Percentiles rank a stretch among this genome's conserved stretches.
These are phyloP conservation scores for Anthoptus insignis DNA, from an alignment of 2,888 invertebrate genomes.

Conservation along the genomic window DNA sequence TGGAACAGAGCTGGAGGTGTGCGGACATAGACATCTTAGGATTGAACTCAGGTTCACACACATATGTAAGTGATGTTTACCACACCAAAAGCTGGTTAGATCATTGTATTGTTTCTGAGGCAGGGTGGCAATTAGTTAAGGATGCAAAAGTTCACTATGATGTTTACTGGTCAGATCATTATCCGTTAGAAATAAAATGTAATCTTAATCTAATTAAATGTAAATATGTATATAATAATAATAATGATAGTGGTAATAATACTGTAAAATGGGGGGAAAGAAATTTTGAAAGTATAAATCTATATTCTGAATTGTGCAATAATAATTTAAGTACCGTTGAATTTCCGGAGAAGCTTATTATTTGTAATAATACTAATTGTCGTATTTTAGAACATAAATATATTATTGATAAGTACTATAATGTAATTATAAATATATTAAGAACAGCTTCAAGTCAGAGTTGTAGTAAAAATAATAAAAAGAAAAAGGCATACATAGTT, in stretches of 20 bases:
- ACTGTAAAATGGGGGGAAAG: slow-evolving; percentile 41
- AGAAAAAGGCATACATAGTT: slow-evolving; percentile 18
- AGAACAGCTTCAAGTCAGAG: slow-evolving; percentile 24
- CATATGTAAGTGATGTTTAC: slow-evolving; percentile 3
- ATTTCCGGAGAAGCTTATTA: slow-evolving; percentile 32
- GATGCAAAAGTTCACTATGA: neutral
- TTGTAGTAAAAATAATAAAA: neutral
- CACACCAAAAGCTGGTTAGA: slow-evolving; percentile 5
- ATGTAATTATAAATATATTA: slow-evolving; percentile 37
- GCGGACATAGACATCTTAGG: slow-evolving; percentile 41
- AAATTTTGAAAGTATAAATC: slow-evolving; percentile 27
- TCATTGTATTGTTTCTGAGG: slow-evolving; percentile 9
- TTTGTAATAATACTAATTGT: slow-evolving; percentile 37
- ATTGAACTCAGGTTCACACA: slow-evolving; percentile 29
- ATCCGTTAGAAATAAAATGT: slow-evolving; percentile 42
- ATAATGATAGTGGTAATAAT: slow-evolving; percentile 2
- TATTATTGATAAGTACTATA: slow-evolving; percentile 42
- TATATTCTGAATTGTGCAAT: slow-evolving; percentile 36
- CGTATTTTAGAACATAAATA: slow-evolving; percentile 32
- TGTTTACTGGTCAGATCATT: slow-evolving; percentile 44
- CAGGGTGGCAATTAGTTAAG: neutral
- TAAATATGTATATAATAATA: slow-evolving; percentile 1
- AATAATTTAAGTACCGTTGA: slow-evolving; percentile 28
- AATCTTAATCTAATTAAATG: slow-evolving; percentile 35
- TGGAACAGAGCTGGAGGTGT: slow-evolving; percentile 47